These are phyloP conservation scores for human (Homo sapiens) DNA, from an alignment of 2,113 vertebrate species.

Conservation along the genomic window GRCh38 chr11:132232501-132233000, in stretches of 20 bases:
- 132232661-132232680: neutral
- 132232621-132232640: neutral
- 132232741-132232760: neutral
- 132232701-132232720: neutral
- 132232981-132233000: conserved; percentile 53
- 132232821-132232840: neutral
- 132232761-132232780: neutral
- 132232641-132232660: neutral
- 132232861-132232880: conserved; percentile 46
- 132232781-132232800: neutral
- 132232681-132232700: neutral
- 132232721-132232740: conserved; percentile 10
- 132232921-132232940: conserved; percentile 55
- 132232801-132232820: neutral
- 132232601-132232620: neutral
- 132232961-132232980: conserved; percentile 54
- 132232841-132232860: conserved; percentile 26
- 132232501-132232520: neutral
- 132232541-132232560: neutral
- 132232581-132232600: conserved; percentile 7
- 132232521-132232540: neutral
- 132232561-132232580: neutral
- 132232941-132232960: conserved; percentile 40
- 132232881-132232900: conserved; percentile 46
- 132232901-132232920: conserved; percentile 58